Base-by-base conservation (phyloP, 1,140 invertebrate genomes). In the Oscheius sp. region DNA sequence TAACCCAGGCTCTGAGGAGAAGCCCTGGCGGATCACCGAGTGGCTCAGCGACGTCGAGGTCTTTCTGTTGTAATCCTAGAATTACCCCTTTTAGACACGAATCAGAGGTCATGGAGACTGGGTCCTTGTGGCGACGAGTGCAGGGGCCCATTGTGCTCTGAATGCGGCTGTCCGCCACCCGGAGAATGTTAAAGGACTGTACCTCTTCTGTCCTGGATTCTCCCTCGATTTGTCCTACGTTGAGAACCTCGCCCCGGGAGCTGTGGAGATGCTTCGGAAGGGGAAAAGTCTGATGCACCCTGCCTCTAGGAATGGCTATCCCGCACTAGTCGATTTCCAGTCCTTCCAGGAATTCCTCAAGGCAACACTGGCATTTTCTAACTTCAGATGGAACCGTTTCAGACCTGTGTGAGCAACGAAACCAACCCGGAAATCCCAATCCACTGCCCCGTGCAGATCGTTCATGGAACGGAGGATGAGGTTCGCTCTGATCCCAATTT, bases 401-500 rank as follows among this genome's bases (percentile, higher is more conserved):
- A 65, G 63, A 65, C 35, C 18, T 65, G 63, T 65, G 36, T 65
- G 2, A 36, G 32, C 28, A 65, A n/a, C n/a, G n/a, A n/a, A n/a
- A 13, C 36, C 35, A 23, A 20, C 3, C 3, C n/a, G 63, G 63
- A 4, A 38, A 34, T 65, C 18, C 63, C 63, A 13, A 65, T 65
- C 36, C n/a, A 13, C 10, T 65, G 63, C 36, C 63, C 63, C 2
- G 63, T 65, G 34, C 36, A 13, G 23, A 38, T 65, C 3, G 63
- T 65, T 13, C 63, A 65, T 42, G 63, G 63, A 38, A 65, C 63
- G 18, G 36, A 3, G 20, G 63, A 65, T 31, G 63, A 65, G n/a
- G 63, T 65, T 38, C 3, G 36, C n/a, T 38, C 20, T 15, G 3
- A n/a, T n/a, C 2, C 45, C 28, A 3, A 15, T 2, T 20, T 42